Base-by-base conservation (phyloP, 2,888 invertebrate genomes). In the Fabriciana adippe region DNA sequence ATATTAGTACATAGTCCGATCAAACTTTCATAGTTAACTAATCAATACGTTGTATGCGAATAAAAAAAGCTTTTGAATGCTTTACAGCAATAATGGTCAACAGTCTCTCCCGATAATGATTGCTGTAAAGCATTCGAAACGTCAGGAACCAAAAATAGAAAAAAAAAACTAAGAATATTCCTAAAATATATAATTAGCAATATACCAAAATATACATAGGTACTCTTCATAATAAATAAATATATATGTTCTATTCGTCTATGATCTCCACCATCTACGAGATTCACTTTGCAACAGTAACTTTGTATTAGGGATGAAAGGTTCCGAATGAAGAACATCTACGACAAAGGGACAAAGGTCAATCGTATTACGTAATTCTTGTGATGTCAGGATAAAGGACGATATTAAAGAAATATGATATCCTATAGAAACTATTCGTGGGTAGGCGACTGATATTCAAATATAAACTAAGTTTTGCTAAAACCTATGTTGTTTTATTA, bases 401-500 rank as follows among this genome's bases (percentile, higher is more conserved):
- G 57, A 70, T 70, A 70, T 67, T 70, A 70, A 65, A 70, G 62
- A 67, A 67, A 61, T 64, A 64, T 61, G 54, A n/a, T 35, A 15
- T 57, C 67, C 55, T 48, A 45, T 21, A 61, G 65, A 67, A 74
- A 69, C 69, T 73, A 72, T 72, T 69, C 55, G 61, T 41, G 60
- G 26, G 64, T 51, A 31, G 66, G 59, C 62, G 69, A 55, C 55
- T 59, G 55, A 59, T 72, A 79, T 77, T 78, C 74, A 74, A 78
- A 78, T 75, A 76, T 75, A 76, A 78, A 78, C 73, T 69, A 76
- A 74, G 71, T 74, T 73, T 68, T 48, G 6, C n/a, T 11, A 11
- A 0, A 18, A 51, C n/a, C 35, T 15, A 8, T 3, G 31, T 61
- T 31, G 51, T 61, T 61, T 45, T 26, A 54, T 2, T 0, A 14